Evolutionary conservation across 2,797 vertebrate genomes (phyloP), one percentile per base, ranked within the genome.

Genomic region (Tarsius wallacei): DNA sequence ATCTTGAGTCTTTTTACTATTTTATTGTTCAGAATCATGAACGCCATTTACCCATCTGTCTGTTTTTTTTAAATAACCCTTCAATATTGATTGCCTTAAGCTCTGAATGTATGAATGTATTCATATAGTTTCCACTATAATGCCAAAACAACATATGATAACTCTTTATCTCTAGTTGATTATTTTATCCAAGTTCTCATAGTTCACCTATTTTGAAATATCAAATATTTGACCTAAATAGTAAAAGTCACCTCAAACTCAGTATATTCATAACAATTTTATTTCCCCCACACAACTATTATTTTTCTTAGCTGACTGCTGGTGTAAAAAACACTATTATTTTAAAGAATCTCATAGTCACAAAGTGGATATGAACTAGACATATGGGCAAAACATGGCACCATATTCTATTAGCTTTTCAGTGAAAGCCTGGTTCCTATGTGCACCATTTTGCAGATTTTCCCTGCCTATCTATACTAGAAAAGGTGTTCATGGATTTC

Each of bases 1-100:
- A 47, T 2, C 11, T 11, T 4, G 68, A 36, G 10, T 74, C 57
- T 61, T 93, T 47, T 47, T 81, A 74, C 73, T 71, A 77, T 47
- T 88, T 88, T 85, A 70, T 93, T 76, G 6, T 42, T 91, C 13
- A 89, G 57, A 87, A 90, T 93, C 33, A 82, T 22, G 70, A 86
- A 93, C 74, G 7, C 9, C 47, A 97, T 57, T 90, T 93, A 92
- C 1, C 1, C n/a, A 84, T 91, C 61, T 91, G 70, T 74, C 42
- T 42, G 42, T 42, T 42, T 92, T 31, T 77, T 51, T n/a, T 51
- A 21, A 28, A n/a, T 31, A 80, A 61, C 5, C 31, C 33, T 51
- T 74, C 55, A 17, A 64, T 19, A 28, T 22, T 66, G 14, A 22
- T 28, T 73, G 11, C 47, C 36, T 73, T 83, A 94, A 93, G 47